Conservation (phyloP, 2,797 vertebrate genomes). For the Chrysocyon brachyurus region DNA sequence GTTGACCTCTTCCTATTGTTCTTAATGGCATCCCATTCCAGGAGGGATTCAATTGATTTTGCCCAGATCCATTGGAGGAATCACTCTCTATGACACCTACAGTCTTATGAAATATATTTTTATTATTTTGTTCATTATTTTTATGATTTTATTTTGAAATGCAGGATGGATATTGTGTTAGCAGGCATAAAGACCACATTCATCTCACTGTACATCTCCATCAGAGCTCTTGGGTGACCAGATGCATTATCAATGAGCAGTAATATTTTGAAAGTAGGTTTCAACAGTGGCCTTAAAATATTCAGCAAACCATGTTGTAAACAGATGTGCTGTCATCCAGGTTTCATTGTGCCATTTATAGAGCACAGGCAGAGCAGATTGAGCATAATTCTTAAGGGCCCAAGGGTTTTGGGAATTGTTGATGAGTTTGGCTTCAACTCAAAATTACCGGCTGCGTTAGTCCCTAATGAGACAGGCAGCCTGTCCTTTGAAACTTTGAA, state of each 20-base stretch:
- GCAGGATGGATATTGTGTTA: not conserved
- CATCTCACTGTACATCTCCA: not conserved
- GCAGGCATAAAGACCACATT: not conserved
- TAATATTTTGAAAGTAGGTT: not conserved
- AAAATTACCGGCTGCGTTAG: not conserved
- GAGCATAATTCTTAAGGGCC: not conserved
- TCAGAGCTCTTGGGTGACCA: not conserved
- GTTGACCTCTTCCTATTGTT: not conserved
- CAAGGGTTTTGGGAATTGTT: not conserved
- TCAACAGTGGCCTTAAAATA: not conserved
- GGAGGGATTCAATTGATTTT: not conserved
- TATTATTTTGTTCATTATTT: not conserved
- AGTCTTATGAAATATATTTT: not conserved
- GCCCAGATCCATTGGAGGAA: not conserved
- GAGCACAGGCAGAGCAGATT: not conserved
- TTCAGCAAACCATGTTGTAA: not conserved
- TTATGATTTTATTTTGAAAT: not conserved
- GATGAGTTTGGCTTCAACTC: not conserved
- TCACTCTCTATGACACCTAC: not conserved
- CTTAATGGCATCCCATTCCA: not conserved
- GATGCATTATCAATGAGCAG: not conserved
- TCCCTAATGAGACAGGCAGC: not conserved
- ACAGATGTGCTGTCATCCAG: not conserved
- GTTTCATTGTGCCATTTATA: not conserved
- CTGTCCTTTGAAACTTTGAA: not conserved